A percentile compares a stretch with the other conserved stretches of the same genome.
Evolutionary conservation across 1,140 invertebrate species (phyloP).

Genomic region (Cydia splendana): DNA sequence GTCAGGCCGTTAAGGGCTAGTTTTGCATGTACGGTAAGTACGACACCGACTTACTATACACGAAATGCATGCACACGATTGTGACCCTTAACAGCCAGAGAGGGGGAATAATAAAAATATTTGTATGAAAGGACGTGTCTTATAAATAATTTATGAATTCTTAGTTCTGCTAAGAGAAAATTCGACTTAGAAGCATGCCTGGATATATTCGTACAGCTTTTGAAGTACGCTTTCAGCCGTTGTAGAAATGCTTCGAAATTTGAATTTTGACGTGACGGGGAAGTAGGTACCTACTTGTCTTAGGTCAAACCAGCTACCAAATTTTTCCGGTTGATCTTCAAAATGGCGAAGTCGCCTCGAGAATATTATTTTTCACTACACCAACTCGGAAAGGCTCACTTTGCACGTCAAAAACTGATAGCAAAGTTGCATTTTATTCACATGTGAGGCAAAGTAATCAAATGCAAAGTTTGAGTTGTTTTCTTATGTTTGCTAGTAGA

Average conservation of each 20-base stretch:
- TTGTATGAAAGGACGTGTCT: constrained; percentile 40
- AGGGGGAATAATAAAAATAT: constrained; percentile 45
- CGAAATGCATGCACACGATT: constrained; percentile 30
- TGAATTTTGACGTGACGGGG: background rate
- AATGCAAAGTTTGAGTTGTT: too few relatives aligned
- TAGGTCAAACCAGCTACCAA: too few relatives aligned
- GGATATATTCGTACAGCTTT: background rate
- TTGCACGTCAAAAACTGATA: too few relatives aligned
- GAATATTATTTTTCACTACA: too few relatives aligned
- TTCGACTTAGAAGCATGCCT: constrained; percentile 32
- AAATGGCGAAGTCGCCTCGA: too few relatives aligned
- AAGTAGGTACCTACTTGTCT: too few relatives aligned
- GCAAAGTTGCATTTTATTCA: too few relatives aligned
- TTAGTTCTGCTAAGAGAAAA: constrained; percentile 42
- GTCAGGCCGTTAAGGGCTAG: background rate
- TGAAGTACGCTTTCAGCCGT: background rate
- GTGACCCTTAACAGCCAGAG: constrained; percentile 26
- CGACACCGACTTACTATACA: too few relatives aligned
- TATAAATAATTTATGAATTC: constrained; percentile 40
- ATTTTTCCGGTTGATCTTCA: too few relatives aligned
- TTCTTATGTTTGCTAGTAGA: too few relatives aligned
- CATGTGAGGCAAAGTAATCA: too few relatives aligned
- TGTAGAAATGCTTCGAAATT: background rate
- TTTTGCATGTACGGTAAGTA: background rate
- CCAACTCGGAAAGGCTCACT: too few relatives aligned